Conservation (phyloP, 1,140 invertebrate genomes). For the Drosophila nebulosa region DNA sequence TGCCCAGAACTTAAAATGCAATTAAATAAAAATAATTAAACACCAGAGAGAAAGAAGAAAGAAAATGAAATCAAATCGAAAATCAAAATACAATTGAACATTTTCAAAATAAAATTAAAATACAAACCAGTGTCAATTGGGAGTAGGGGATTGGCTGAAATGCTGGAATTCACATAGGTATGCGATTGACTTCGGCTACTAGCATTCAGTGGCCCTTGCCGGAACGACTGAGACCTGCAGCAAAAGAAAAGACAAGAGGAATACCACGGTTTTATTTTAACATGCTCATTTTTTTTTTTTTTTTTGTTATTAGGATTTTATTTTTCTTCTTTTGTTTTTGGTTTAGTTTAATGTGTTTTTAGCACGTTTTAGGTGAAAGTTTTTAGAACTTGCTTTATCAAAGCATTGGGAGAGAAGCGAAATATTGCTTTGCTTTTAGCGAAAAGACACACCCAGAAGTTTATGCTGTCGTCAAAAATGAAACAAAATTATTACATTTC, state of each 20-base stretch:
- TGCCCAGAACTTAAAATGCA: constrained; percentile 45
- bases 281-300: constrained; percentile 66
- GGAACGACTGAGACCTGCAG: constrained; percentile 92
- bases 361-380: constrained; percentile 2
- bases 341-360: constrained; percentile 15
- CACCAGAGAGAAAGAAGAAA: constrained; percentile 9
- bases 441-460: background rate
- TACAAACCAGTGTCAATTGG: constrained; percentile 88
- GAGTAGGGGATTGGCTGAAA: constrained; percentile 91
- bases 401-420: background rate
- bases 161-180: constrained; percentile 86
- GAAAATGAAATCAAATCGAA: constrained; percentile 2
- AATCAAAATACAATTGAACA: constrained; percentile 34
- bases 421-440: background rate
- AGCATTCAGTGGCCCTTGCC: constrained; percentile 85
- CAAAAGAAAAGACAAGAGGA: constrained; percentile 86
- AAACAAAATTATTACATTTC: background rate
- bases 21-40: constrained; percentile 41
- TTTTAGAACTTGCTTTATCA: constrained; percentile 2
- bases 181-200: constrained; percentile 82
- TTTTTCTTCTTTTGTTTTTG: constrained; percentile 4
- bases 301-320: constrained; percentile 31
- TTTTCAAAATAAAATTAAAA: constrained; percentile 70
- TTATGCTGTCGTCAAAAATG: background rate
- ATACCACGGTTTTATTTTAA: constrained; percentile 81